A percentile compares a stretch with the other conserved stretches of the same genome.
These are phyloP conservation scores for Leptoclinus maculatus DNA, from an alignment of 2,797 vertebrate species.

Conservation along the genomic window DNA sequence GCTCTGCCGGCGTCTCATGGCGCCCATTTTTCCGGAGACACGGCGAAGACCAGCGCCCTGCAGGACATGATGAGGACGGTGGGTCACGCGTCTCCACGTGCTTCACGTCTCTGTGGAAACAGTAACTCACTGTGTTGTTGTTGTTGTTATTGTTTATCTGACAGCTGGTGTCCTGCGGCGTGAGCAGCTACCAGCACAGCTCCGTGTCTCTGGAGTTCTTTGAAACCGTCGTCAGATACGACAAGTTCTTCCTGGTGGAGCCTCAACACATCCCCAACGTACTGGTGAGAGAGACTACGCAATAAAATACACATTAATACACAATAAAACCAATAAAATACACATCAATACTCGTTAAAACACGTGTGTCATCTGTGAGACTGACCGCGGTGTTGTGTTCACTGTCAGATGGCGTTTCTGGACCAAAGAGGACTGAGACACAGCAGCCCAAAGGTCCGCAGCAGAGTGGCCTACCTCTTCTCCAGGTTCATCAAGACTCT, in stretches of 20 bases:
- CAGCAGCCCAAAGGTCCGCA: conserved; percentile 85
- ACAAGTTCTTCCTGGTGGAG: conserved; percentile 98
- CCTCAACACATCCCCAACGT: conserved; percentile 96
- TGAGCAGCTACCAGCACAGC: conserved; percentile 94
- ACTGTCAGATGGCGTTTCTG: conserved; percentile 94
- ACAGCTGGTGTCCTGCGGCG: conserved; percentile 93
- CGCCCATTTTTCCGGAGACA: conserved; percentile 95
- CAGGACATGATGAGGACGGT: conserved; percentile 99
- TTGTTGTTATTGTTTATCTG: no score
- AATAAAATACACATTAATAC: no score
- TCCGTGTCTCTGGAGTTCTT: conserved; percentile 97
- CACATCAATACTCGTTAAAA: neutral
- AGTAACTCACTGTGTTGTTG: neutral
- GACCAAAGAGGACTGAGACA: conserved; percentile 92
- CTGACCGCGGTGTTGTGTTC: neutral
- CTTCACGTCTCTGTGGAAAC: neutral
- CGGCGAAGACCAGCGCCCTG: conserved; percentile 91
- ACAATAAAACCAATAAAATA: neutral
- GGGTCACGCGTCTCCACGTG: conserved; percentile 45
- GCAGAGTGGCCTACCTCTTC: conserved; percentile 94
- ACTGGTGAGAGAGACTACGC: conserved; percentile 80
- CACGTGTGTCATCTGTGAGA: neutral
- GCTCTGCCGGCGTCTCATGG: conserved; percentile 96
- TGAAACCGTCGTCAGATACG: conserved; percentile 95
- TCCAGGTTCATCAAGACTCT: conserved; percentile 98